Evolutionary conservation across 2,888 invertebrate genomes (phyloP).

Genomic region (Eristalis tenax): DNA sequence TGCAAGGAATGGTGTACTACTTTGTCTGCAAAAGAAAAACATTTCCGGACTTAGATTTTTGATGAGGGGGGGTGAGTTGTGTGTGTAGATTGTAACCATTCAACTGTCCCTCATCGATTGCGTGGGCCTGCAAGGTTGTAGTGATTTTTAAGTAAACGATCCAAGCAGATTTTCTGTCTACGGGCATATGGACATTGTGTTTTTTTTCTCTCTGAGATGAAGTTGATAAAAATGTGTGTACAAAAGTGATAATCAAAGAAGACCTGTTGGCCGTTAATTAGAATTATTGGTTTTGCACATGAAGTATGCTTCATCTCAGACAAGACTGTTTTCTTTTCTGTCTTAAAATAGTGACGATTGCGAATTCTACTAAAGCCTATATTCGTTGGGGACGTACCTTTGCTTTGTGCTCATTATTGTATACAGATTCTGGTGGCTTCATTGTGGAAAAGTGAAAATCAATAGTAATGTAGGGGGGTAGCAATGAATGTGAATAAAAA

Average conservation of each 20-base stretch:
- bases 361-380: too few species aligned
- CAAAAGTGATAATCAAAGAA: background rate
- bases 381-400: too few species aligned
- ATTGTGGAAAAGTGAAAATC: too few species aligned
- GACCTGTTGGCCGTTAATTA: conserved; percentile 42
- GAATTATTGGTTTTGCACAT: conserved; percentile 4
- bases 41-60: conserved; percentile 23
- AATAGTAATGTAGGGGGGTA: too few species aligned
- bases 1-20: background rate
- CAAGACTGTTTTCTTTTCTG: background rate
- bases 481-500: too few species aligned
- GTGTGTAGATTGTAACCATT: conserved; percentile 31
- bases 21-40: conserved; percentile 22
- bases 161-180: conserved; percentile 3
- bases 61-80: conserved; percentile 11
- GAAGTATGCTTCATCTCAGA: too few species aligned
- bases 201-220: background rate
- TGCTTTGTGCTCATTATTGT: too few species aligned
- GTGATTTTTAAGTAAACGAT: conserved; percentile 31
- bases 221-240: conserved; percentile 4
- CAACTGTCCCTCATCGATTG: conserved; percentile 46
- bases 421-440: too few species aligned
- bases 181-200: background rate
- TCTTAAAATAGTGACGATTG: background rate
- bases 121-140: conserved; percentile 49